phyloP scores from a whole-genome alignment of 2,113 vertebrate species.

The Carassius gibelio region DNA sequence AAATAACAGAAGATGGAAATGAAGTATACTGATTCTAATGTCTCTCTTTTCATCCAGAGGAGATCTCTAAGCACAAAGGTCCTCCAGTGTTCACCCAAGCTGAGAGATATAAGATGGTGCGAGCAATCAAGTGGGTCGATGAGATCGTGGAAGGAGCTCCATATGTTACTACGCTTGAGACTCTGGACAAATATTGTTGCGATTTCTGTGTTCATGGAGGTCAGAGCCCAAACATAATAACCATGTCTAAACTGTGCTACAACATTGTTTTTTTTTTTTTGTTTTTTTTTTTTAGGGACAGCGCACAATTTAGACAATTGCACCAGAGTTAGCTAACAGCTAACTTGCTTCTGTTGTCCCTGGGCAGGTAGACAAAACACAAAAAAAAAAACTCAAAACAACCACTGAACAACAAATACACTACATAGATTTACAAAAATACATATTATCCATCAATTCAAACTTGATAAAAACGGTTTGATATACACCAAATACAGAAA shows the following conservation, averaged over 20 bases:
- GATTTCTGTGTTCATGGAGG: constrained; percentile 98
- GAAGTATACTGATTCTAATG: not conserved
- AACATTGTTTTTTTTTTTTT: not conserved
- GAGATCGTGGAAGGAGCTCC: constrained; percentile 93
- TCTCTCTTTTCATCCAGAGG: constrained; percentile 74
- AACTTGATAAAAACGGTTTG: no score
- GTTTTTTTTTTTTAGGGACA: no score
- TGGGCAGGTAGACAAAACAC: no score
- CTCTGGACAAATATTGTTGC: constrained; percentile 90
- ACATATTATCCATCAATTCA: no score
- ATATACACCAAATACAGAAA: no score
- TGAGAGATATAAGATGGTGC: constrained; percentile 95
- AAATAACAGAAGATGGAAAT: not conserved
- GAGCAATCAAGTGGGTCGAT: constrained; percentile 98
- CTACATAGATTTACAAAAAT: no score
- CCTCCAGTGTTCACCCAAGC: constrained; percentile 96
- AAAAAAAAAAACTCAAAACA: no score
- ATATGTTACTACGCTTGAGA: constrained; percentile 93
- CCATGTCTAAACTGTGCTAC: not conserved
- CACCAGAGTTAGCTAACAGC: no score
- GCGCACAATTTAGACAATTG: no score
- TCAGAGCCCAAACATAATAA: not conserved
- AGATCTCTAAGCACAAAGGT: constrained; percentile 96
- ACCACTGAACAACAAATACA: no score
- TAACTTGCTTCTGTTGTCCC: no score